Evolutionary conservation across 1,140 invertebrate genomes (phyloP), one percentile per base, ranked within the genome.

Genomic region (Drosophila truncata): DNA sequence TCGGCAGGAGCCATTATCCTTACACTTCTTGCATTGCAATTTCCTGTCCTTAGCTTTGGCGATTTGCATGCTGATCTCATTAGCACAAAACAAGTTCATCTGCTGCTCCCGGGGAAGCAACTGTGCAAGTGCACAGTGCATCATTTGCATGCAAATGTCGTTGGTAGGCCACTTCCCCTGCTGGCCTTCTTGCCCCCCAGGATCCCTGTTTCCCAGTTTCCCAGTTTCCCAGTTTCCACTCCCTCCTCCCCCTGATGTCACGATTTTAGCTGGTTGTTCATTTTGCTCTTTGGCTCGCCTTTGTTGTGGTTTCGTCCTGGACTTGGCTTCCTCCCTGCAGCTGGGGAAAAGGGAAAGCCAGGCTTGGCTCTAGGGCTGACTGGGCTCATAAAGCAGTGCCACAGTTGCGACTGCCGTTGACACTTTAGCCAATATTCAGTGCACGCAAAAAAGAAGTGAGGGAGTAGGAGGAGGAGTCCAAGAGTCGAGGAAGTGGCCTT

Each of bases 81-180:
- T 87, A 87, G 83, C 83, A 87, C 83, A 75, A 69, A 83, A 82
- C 83, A 88, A 87, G 84, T 83, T 83, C 83, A 86, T 76, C 83
- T 86, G 75, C 63, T 27, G 41, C 77, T 75, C 42, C 64, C 63
- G 31, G 63, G 49, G 63, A 67, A 70, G 66, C 66, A 39, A 63
- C 59, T 62, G 57, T 39, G 42, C 44, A 62, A 55, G 59, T 79
- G 76, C 59, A 52, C 52, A 76, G 80, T 88, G 84, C 85, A 88
- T 90, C 85, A 90, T 88, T 88, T 88, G 84, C 84, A 88, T 88
- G 85, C 85, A 88, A 88, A 88, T 90, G 85, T 88, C 84, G 84
- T 88, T 84, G 82, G 81, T 82, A 78, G 81, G 79, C 71, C 65
- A 77, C 80, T 80, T 58, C 42, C 50, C 52, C 63, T n/a, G 9